Evolutionary conservation across 2,888 invertebrate species (phyloP).

Genomic region (Rhimphoctona megacephalus): DNA sequence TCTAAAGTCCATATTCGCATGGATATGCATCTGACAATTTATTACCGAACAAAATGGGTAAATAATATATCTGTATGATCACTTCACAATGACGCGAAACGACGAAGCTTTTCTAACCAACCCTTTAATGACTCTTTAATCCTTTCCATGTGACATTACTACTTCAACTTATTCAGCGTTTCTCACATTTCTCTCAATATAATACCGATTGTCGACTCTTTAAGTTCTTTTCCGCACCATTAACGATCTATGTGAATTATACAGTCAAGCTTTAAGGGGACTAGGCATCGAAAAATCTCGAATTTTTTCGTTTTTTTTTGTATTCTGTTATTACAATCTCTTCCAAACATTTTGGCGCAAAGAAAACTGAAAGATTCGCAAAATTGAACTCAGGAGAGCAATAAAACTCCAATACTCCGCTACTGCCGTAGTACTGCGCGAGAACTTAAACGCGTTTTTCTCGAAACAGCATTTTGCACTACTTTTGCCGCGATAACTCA

Average conservation of each 20-base stretch:
- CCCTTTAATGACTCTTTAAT: constrained; percentile 4
- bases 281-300: no score
- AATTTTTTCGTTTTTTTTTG: no score
- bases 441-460: no score
- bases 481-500: no score
- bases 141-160: neutral
- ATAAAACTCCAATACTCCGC: no score
- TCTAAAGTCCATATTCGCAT: constrained; percentile 75
- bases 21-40: constrained; percentile 26
- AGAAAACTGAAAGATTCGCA: no score
- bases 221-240: neutral
- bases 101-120: constrained; percentile 15
- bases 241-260: neutral
- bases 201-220: neutral
- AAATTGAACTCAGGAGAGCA: no score
- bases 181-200: neutral
- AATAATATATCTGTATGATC: constrained; percentile 43
- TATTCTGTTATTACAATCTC: no score
- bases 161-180: neutral
- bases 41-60: constrained; percentile 55
- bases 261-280: neutral
- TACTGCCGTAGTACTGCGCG: no score
- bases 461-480: no score
- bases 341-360: no score
- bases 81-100: constrained; percentile 12